Evolutionary conservation across 1,140 invertebrate species (phyloP).

Genomic region (Leptinotarsa lineolata): DNA sequence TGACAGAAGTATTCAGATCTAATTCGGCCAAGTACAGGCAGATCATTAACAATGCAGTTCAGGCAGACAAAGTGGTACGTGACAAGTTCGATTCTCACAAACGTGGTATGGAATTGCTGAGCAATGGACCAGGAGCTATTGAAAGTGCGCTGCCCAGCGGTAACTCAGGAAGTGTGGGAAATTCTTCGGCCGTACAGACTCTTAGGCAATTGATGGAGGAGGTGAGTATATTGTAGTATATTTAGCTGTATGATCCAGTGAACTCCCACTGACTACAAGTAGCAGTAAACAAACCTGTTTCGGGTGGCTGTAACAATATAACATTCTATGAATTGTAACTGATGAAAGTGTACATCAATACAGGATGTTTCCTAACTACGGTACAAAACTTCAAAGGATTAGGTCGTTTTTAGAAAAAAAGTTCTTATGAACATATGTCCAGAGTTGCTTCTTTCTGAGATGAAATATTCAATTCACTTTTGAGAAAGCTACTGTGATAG

Average conservation of each 20-base stretch:
- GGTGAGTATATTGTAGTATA: conserved; percentile 56
- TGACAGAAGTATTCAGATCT: conserved; percentile 85
- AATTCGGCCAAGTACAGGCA: conserved; percentile 90
- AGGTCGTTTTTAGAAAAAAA: too few species aligned
- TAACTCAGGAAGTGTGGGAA: conserved; percentile 59
- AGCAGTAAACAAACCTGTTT: neutral
- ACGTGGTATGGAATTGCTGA: conserved; percentile 80
- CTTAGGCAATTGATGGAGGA: conserved; percentile 82
- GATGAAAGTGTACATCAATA: too few species aligned
- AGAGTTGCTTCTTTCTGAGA: too few species aligned
- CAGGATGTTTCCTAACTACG: too few species aligned
- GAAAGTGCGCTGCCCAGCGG: conserved; percentile 66
- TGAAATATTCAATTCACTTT: too few species aligned
- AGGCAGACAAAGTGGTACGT: conserved; percentile 73
- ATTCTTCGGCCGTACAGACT: conserved; percentile 66
- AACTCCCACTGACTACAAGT: too few species aligned
- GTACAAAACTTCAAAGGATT: too few species aligned
- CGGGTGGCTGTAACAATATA: too few species aligned
- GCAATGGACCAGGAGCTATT: conserved; percentile 71
- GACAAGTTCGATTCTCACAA: conserved; percentile 83
- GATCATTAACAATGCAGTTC: conserved; percentile 89
- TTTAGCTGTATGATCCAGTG: too few species aligned
- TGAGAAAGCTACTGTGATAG: too few species aligned
- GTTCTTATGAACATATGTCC: too few species aligned
- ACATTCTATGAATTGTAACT: too few species aligned